phyloP scores from a whole-genome alignment of 2,113 vertebrate species.

The Macaca mulatta region DNA sequence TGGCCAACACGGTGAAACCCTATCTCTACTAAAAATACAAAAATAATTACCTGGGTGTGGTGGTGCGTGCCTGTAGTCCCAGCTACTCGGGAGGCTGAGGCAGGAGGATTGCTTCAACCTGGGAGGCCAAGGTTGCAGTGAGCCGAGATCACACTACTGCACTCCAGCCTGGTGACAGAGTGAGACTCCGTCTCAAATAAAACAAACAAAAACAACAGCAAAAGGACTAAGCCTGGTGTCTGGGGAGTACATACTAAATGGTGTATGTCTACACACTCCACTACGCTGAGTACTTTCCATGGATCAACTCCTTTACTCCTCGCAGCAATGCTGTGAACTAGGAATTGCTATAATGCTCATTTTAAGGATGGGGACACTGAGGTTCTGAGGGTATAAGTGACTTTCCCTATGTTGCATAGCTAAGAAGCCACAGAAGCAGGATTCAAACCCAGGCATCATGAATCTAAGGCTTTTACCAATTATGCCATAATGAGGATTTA shows the following conservation, averaged over 20 bases:
- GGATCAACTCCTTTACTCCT: not conserved
- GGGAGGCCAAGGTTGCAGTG: no score
- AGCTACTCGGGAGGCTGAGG: no score
- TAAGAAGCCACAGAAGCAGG: constrained; percentile 13
- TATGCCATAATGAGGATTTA: not conserved
- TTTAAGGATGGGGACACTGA: not conserved
- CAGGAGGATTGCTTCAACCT: no score
- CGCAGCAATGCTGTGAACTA: not conserved
- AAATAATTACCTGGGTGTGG: no score
- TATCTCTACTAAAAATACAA: no score
- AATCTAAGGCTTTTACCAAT: not conserved
- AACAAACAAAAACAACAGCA: no score
- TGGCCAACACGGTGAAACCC: no score
- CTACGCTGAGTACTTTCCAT: not conserved
- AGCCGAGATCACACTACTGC: no score
- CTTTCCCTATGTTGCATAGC: not conserved
- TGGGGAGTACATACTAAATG: not conserved
- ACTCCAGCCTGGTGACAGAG: no score
- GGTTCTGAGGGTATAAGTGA: not conserved
- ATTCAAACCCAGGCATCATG: not conserved
- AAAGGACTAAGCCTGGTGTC: not conserved
- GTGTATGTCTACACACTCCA: not conserved
- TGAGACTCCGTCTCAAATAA: no score
- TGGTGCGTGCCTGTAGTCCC: no score
- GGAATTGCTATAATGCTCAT: not conserved